Conservation (phyloP, 2,797 vertebrate species). For the Acipenser oxyrinchus region DNA sequence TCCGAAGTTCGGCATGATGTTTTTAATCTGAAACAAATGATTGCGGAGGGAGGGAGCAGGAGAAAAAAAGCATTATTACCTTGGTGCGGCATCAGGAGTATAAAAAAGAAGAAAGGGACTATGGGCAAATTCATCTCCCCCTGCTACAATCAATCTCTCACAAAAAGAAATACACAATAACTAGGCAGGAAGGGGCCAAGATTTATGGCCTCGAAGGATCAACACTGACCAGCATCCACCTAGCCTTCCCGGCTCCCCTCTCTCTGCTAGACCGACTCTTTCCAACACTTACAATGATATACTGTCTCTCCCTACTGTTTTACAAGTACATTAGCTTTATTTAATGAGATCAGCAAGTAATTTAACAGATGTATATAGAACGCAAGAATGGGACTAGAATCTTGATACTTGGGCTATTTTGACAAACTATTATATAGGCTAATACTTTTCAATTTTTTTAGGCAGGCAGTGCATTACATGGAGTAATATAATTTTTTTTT, state of each 20-base stretch:
- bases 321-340: constrained; percentile 97
- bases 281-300: constrained; percentile 90
- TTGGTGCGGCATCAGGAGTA: constrained; percentile 79
- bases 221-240: constrained; percentile 94
- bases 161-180: constrained; percentile 98
- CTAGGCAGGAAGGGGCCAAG: constrained; percentile 93
- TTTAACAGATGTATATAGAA: constrained; percentile 86
- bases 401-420: constrained; percentile 54
- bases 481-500: too few relatives aligned
- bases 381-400: constrained; percentile 62
- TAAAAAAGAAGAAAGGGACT: constrained; percentile 64
- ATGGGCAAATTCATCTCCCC: constrained; percentile 92
- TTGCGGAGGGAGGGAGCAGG: constrained; percentile 43
- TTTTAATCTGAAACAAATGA: constrained; percentile 89
- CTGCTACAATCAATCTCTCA: constrained; percentile 97
- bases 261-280: constrained; percentile 64
- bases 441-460: too few relatives aligned
- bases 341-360: constrained; percentile 94
- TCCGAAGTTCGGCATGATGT: constrained; percentile 47
- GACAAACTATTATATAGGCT: constrained; percentile 51
- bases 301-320: constrained; percentile 94
- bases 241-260: constrained; percentile 58
- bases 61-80: constrained; percentile 74
- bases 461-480: too few relatives aligned
- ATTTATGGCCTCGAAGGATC: constrained; percentile 93